A percentile compares a stretch with the other conserved stretches of the same genome.
Evolutionary conservation across 2,113 vertebrate genomes (phyloP).

Genomic region (Phyllostomus discolor): DNA sequence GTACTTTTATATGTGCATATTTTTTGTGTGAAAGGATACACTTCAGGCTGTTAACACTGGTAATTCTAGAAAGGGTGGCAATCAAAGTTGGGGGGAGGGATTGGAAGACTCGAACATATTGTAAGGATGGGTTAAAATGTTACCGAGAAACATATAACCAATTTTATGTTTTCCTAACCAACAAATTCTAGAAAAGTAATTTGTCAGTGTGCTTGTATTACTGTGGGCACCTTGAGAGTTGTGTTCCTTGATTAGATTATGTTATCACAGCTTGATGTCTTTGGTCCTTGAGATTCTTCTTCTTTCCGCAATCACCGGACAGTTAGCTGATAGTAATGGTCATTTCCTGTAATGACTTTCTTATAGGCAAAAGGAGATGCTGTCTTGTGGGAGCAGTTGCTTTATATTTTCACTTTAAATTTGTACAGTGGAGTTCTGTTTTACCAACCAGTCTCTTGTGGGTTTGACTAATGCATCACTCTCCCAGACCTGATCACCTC

Average conservation of each 20-base stretch:
- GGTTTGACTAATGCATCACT: neutral
- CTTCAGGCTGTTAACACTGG: neutral
- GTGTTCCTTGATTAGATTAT: neutral
- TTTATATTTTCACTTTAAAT: slow-evolving; percentile 7
- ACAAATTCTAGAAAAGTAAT: neutral
- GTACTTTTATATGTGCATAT: neutral
- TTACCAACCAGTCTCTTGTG: neutral
- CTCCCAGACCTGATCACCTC: neutral
- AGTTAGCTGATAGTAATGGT: neutral
- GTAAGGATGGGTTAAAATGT: neutral
- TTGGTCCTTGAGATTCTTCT: neutral
- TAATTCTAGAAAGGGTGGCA: neutral
- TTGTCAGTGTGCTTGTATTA: neutral
- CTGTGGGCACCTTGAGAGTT: neutral
- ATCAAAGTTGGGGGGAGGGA: neutral
- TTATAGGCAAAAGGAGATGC: neutral
- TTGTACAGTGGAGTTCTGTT: neutral
- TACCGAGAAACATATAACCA: neutral
- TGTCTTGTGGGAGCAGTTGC: neutral
- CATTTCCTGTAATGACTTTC: neutral
- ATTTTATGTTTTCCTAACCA: neutral
- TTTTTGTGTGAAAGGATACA: neutral
- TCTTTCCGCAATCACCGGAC: neutral
- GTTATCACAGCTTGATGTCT: neutral
- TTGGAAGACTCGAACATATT: neutral